A percentile compares a stretch with the other conserved stretches of the same genome.
Evolutionary conservation across 2,888 invertebrate species (phyloP).

Genomic region (Eristalis intricaria): DNA sequence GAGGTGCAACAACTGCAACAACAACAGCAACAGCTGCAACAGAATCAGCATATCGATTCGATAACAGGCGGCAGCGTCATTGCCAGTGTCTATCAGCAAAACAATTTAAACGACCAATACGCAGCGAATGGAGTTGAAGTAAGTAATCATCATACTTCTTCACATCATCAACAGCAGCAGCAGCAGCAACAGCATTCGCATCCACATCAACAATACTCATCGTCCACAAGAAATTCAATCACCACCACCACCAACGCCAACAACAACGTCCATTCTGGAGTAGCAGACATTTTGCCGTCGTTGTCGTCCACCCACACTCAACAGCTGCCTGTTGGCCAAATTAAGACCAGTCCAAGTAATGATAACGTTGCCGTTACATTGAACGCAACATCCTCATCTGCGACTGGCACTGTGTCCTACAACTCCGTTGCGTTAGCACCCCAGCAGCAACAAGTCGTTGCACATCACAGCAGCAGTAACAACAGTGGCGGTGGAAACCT

Average conservation of each 20-base stretch:
- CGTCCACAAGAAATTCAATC: slow-evolving; percentile 27
- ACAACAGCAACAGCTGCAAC: slow-evolving; percentile 27
- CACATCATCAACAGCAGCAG: slow-evolving; percentile 38
- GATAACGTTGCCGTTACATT: slow-evolving; percentile 52
- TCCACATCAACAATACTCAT: slow-evolving; percentile 34
- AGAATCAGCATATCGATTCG: slow-evolving; percentile 37
- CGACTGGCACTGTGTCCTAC: slow-evolving; percentile 36
- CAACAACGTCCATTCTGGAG: slow-evolving; percentile 22
- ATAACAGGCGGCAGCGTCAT: slow-evolving; percentile 25
- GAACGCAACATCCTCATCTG: slow-evolving; percentile 51
- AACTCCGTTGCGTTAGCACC: slow-evolving; percentile 46
- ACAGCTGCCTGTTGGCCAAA: slow-evolving; percentile 40
- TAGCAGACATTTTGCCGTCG: slow-evolving; percentile 54
- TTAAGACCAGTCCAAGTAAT: slow-evolving; percentile 53
- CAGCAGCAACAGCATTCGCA: slow-evolving; percentile 23
- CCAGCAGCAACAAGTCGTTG: slow-evolving; percentile 57
- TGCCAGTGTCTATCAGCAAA: slow-evolving; percentile 53
- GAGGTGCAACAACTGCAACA: slow-evolving; percentile 41
- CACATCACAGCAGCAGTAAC: slow-evolving; percentile 54
- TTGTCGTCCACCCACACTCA: slow-evolving; percentile 49
- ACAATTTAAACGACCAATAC: slow-evolving; percentile 58
- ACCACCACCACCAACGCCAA: slow-evolving; percentile 25
- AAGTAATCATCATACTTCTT: slow-evolving; percentile 61
- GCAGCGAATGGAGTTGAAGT: slow-evolving; percentile 45
- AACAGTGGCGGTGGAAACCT: slow-evolving; percentile 13